Percentiles rank a stretch among this genome's conserved stretches.
Conservation (phyloP, 2,113 vertebrate genomes). For the Ia io region DNA sequence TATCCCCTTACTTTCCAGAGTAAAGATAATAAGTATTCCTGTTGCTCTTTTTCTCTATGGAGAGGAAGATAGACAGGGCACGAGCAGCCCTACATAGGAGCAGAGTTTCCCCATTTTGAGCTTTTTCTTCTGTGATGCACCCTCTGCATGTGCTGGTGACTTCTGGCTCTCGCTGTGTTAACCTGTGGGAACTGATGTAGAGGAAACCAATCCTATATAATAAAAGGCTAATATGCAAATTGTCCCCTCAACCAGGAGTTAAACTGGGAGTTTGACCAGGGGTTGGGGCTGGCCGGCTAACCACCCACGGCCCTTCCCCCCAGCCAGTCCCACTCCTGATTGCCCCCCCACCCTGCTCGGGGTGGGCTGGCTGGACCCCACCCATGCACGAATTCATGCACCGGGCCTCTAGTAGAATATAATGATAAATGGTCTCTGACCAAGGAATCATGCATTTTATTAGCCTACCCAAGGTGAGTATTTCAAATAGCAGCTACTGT, state of each 20-base stretch:
- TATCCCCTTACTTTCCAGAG: not conserved
- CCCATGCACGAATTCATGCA: too few species aligned
- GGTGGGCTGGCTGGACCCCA: too few species aligned
- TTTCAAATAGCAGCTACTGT: not conserved
- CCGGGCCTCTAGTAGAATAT: not conserved
- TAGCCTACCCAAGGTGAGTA: not conserved
- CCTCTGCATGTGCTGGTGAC: not conserved
- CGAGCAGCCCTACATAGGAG: not conserved
- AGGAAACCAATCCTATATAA: not conserved
- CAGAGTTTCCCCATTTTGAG: not conserved
- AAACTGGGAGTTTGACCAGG: too few species aligned
- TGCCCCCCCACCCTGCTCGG: too few species aligned
- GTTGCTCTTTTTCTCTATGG: not conserved
- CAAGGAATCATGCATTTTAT: not conserved
- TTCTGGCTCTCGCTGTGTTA: not conserved
- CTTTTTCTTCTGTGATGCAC: not conserved
- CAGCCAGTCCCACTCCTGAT: too few species aligned
- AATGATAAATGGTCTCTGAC: not conserved
- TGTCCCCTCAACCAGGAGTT: too few species aligned
- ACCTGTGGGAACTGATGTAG: not conserved
- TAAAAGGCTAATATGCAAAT: too few species aligned
- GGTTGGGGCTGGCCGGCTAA: too few species aligned
- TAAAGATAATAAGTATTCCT: not conserved
- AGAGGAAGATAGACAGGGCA: not conserved
- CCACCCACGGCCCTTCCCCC: too few species aligned